Conservation (phyloP, 2,888 invertebrate species). For the Platerodrilus igneus region DNA sequence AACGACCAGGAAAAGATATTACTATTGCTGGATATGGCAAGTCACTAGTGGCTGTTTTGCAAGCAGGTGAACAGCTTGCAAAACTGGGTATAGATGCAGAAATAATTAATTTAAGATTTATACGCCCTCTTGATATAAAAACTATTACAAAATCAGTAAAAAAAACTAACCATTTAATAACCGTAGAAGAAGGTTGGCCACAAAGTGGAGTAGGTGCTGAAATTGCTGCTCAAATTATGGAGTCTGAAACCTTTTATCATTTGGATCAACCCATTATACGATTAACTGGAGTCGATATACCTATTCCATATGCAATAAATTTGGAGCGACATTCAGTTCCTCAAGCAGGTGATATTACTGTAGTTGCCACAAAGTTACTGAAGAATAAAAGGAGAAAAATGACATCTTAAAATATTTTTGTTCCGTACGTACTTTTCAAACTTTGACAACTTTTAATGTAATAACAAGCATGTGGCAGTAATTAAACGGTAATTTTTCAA, state of each 20-base stretch:
- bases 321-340: constrained; percentile 80
- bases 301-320: constrained; percentile 93
- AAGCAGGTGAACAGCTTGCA: constrained; percentile 84
- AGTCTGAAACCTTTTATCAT: constrained; percentile 90
- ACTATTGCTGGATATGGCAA: constrained; percentile 89
- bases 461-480: too few species aligned
- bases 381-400: too few species aligned
- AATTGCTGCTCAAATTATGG: constrained; percentile 88
- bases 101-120: constrained; percentile 88
- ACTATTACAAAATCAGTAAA: constrained; percentile 77
- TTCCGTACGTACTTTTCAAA: too few species aligned
- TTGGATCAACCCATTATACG: constrained; percentile 92
- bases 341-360: constrained; percentile 66
- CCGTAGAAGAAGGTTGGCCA: constrained; percentile 97
- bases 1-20: constrained; percentile 68
- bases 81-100: constrained; percentile 86
- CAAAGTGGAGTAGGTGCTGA: constrained; percentile 91
- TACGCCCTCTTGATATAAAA: constrained; percentile 83
- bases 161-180: constrained; percentile 93
- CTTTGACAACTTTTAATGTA: too few species aligned
- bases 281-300: constrained; percentile 89
- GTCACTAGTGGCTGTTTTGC: constrained; percentile 77
- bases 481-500: too few species aligned
- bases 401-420: too few species aligned
- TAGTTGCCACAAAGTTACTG: constrained; percentile 73